Percentiles rank a stretch among this genome's conserved stretches.
These are phyloP conservation scores for Tretioscincus oriximinensis DNA, from an alignment of 2,113 vertebrate genomes.

Conservation along the genomic window DNA sequence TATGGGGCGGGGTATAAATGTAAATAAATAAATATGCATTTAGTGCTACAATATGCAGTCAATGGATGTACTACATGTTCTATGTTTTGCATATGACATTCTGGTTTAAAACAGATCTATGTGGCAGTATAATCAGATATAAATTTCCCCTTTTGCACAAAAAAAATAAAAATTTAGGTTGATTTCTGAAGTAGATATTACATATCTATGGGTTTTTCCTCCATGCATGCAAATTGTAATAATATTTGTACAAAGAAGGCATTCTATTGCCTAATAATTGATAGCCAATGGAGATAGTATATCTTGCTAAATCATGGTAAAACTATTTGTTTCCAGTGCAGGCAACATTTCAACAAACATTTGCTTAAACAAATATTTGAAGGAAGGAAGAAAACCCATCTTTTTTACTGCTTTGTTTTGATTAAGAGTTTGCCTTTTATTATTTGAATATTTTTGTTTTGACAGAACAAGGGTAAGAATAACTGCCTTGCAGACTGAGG, in stretches of 20 bases:
- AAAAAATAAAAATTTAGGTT: background rate
- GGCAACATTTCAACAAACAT: background rate
- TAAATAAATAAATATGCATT: too few species aligned
- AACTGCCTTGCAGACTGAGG: slow-evolving; percentile 38
- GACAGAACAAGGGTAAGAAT: slow-evolving; percentile 20
- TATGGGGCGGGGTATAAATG: too few species aligned
- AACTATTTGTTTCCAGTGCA: background rate
- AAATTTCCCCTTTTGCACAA: background rate
- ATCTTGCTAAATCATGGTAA: background rate
- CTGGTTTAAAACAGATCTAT: too few species aligned
- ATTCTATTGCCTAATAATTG: background rate
- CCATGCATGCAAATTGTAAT: too few species aligned
- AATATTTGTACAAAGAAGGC: background rate
- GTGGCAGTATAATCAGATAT: too few species aligned
- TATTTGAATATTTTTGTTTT: slow-evolving; percentile 10
- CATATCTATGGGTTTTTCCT: background rate
- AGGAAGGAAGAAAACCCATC: background rate
- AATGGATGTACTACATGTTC: too few species aligned
- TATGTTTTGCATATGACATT: too few species aligned
- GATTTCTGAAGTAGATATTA: background rate
- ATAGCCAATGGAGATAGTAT: too few species aligned
- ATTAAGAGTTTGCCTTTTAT: slow-evolving; percentile 31
- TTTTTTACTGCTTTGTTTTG: slow-evolving; percentile 8
- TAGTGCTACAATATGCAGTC: too few species aligned
- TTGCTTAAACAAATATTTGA: slow-evolving; percentile 12